A percentile compares a stretch with the other conserved stretches of the same genome.
phyloP scores from a whole-genome alignment of 2,113 vertebrate genomes.

The Mustela nigripes region DNA sequence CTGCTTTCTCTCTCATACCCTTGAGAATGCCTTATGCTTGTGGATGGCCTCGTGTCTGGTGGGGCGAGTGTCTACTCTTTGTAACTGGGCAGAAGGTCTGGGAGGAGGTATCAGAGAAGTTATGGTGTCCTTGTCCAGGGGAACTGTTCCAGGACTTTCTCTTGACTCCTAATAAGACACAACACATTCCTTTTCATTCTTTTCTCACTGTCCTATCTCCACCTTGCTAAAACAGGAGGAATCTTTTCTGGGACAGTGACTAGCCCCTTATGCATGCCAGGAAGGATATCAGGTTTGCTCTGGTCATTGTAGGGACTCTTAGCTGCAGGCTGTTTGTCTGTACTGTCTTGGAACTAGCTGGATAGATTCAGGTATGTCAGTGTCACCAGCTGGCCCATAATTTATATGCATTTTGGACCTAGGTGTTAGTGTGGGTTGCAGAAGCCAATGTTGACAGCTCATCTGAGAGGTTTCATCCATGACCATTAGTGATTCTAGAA shows the following conservation, averaged over 20 bases:
- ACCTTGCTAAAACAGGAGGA: background rate
- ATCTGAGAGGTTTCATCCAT: background rate
- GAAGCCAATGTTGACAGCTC: background rate
- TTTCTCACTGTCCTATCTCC: background rate
- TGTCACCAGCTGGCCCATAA: background rate
- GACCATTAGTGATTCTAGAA: background rate
- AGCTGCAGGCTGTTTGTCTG: background rate
- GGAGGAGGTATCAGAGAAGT: background rate
- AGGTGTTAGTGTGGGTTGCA: background rate
- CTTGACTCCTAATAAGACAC: background rate
- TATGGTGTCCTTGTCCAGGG: background rate
- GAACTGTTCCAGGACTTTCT: constrained; percentile 20
- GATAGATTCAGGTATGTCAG: background rate
- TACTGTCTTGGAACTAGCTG: background rate
- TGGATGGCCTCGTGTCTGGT: background rate
- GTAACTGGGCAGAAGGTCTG: background rate
- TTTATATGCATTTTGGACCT: background rate
- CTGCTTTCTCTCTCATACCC: background rate
- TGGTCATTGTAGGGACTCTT: background rate
- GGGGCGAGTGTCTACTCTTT: background rate
- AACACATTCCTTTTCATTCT: background rate
- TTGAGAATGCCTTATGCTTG: background rate
- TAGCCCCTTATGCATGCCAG: background rate
- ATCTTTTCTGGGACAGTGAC: background rate
- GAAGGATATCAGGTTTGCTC: background rate